These are phyloP conservation scores for Adineta ricciae DNA, from an alignment of 2,888 invertebrate genomes.

Conservation along the genomic window DNA sequence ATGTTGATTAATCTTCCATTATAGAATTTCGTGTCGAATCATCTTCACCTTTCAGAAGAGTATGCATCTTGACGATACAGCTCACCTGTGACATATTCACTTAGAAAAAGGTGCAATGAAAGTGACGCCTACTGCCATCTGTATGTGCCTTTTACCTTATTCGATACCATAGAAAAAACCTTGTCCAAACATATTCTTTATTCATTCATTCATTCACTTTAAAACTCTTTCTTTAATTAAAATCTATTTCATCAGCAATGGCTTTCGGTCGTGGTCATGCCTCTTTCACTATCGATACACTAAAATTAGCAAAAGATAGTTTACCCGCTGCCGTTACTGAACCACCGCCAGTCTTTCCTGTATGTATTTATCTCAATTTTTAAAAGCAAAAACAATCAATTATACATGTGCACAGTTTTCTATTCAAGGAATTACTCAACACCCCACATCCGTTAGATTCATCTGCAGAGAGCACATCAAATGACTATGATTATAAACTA, in stretches of 20 bases:
- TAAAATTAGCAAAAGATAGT: conserved; percentile 15
- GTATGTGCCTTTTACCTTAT: no score
- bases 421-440: not conserved
- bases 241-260: not conserved
- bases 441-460: not conserved
- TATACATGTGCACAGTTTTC: not conserved
- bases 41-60: no score
- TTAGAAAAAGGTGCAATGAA: no score
- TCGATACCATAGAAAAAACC: no score
- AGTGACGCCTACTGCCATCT: no score
- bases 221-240: not conserved
- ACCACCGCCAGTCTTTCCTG: conserved; percentile 14
- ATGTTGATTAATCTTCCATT: no score
- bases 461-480: not conserved
- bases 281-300: not conserved
- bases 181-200: no score
- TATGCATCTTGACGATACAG: no score
- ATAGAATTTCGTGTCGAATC: no score
- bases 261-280: conserved; percentile 1
- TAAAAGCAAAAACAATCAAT: not conserved
- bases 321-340: not conserved
- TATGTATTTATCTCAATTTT: not conserved
- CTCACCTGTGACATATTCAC: no score
- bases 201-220: no score
- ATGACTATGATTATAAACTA: conserved; percentile 21